Percentiles rank a stretch among this genome's conserved stretches.
Evolutionary conservation across 2,888 invertebrate genomes (phyloP).

Genomic region (Drosophila atroscutellata): DNA sequence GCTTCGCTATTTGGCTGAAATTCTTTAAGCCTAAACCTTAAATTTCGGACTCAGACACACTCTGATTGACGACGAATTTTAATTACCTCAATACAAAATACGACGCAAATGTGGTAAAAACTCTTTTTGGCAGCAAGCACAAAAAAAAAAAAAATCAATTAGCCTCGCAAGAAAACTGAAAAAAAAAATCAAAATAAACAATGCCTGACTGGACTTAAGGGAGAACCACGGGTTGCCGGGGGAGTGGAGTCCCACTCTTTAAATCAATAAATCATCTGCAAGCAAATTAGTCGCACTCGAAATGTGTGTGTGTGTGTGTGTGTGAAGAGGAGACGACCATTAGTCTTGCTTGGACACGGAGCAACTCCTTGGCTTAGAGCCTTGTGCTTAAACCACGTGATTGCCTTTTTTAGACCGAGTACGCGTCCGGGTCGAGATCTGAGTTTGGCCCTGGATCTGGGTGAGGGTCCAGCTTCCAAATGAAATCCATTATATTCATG

Average conservation of each 20-base stretch:
- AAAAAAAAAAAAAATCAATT: constrained; percentile 70
- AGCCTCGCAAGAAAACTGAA: constrained; percentile 37
- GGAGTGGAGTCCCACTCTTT: constrained; percentile 40
- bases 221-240: background rate
- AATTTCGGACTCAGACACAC: constrained; percentile 1
- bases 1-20: background rate
- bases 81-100: constrained; percentile 50
- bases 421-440: constrained; percentile 14
- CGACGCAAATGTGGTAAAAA: constrained; percentile 39
- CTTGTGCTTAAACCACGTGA: constrained; percentile 8
- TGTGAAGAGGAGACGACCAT: constrained; percentile 53
- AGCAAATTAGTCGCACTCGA: constrained; percentile 75
- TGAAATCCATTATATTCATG: constrained; percentile 73
- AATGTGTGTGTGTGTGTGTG: constrained; percentile 10
- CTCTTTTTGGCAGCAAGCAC: constrained; percentile 52
- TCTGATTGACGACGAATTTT: constrained; percentile 64
- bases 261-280: constrained; percentile 82
- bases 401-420: constrained; percentile 4
- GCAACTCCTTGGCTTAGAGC: constrained; percentile 37
- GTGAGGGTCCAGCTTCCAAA: constrained; percentile 27
- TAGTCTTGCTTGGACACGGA: constrained; percentile 75
- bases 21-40: background rate
- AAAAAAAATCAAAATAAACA: constrained; percentile 72
- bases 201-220: constrained; percentile 28
- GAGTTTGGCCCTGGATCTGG: constrained; percentile 28